Evolutionary conservation across 2,113 vertebrate genomes (phyloP), one percentile per base, ranked within the genome.

Genomic region (Labeo rohita): DNA sequence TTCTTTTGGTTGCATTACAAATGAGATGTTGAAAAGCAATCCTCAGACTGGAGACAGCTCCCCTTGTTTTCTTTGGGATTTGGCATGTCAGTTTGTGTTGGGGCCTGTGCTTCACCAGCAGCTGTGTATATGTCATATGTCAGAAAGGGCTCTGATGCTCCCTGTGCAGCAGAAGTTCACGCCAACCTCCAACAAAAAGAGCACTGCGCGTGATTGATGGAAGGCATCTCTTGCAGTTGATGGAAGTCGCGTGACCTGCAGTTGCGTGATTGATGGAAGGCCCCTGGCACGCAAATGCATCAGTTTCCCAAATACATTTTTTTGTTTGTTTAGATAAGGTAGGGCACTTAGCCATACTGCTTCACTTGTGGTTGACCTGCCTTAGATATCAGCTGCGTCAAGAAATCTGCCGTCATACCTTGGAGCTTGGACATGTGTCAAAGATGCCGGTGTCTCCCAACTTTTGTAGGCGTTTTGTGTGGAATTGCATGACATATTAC

Each of bases 1-100:
- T 95, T 96, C 91, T 87, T 87, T 93, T 85, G 93, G 92, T 94
- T 92, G 90, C 39, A 34, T 95, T 95, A 94, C 93, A 96, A 95
- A 95, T 94, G 93, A 95, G 94, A 95, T 52, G 90, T 93, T 96
- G 94, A 94, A 95, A 95, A 92, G 94, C 89, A 91, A 91, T 91
- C 89, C 88, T 92, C 91, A 87, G 92, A 92, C 90, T 91, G 90
- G 87, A 94, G 91, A 93, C 93, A 93, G 90, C 90, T 91, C 89
- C 90, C 88, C 90, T 95, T 95, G 92, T 94, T 94, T 93, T 93
- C 90, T 91, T 93, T 94, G 88, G 89, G 89, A 86, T 94, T 91
- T 90, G 0, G 0, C 91, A 88, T 92, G 93, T 94, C 94, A 91
- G 89, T 92, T 92, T 91, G 90, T 86, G 89, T 90, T 90, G 66